These are phyloP conservation scores for Helobdella robusta DNA, from an alignment of 2,888 invertebrate species.

Conservation along the genomic window DNA sequence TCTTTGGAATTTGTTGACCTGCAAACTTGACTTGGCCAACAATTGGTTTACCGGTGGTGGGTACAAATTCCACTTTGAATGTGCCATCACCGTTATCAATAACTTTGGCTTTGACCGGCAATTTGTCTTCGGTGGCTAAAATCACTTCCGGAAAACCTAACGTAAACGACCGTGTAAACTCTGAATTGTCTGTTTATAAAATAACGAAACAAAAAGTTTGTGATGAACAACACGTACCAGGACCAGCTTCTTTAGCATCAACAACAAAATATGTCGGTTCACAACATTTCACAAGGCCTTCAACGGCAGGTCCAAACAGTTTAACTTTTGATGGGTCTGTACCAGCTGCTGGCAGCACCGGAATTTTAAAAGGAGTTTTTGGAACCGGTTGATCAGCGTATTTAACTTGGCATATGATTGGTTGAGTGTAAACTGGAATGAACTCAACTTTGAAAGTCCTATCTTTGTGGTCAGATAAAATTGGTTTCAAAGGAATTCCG, in stretches of 20 bases:
- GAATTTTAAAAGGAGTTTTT: constrained; percentile 44
- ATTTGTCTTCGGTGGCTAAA: constrained; percentile 11
- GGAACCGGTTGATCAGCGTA: constrained; percentile 45
- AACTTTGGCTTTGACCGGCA: constrained; percentile 12
- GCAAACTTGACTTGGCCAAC: constrained; percentile 22
- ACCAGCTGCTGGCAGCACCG: constrained; percentile 47
- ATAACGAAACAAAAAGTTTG: too few species aligned
- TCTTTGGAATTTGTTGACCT: constrained; percentile 19
- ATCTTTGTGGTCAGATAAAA: constrained; percentile 22
- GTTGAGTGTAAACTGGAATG: background rate
- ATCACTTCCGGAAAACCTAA: constrained; percentile 13
- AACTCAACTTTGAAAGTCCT: constrained; percentile 23
- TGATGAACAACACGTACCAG: constrained; percentile 55
- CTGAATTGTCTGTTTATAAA: too few species aligned
- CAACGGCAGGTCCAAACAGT: constrained; percentile 72
- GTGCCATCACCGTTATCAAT: constrained; percentile 27
- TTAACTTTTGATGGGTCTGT: constrained; percentile 53
- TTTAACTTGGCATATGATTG: constrained; percentile 39
- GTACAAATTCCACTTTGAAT: constrained; percentile 47
- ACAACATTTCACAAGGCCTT: constrained; percentile 67
- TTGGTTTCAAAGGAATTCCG: constrained; percentile 14
- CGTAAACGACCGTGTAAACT: too few species aligned
- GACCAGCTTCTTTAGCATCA: constrained; percentile 73
- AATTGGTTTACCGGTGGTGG: constrained; percentile 4
- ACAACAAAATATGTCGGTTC: constrained; percentile 71